Percentiles rank a stretch among this genome's conserved stretches.
These are phyloP conservation scores for Danaus chrysippus DNA, from an alignment of 2,888 invertebrate species.

Conservation along the genomic window DNA sequence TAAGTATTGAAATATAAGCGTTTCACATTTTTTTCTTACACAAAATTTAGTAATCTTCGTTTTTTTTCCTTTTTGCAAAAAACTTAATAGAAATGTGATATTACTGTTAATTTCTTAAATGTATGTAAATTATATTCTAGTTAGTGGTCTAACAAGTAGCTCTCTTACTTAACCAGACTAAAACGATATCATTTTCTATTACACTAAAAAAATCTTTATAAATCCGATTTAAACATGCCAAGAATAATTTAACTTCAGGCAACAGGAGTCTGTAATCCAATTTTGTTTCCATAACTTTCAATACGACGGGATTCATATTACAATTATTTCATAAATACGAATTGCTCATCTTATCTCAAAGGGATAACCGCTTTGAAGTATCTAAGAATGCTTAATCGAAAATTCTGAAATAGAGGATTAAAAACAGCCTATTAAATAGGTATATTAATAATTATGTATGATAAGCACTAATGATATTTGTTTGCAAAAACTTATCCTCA, in stretches of 20 bases:
- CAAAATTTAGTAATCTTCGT: too few species aligned
- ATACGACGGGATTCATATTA: constrained; percentile 12
- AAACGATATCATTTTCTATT: too few species aligned
- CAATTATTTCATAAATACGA: constrained; percentile 55
- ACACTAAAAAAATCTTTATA: too few species aligned
- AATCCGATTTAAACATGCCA: too few species aligned
- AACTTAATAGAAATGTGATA: too few species aligned
- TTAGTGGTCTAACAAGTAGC: too few species aligned
- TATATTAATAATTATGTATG: constrained; percentile 13
- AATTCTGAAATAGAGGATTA: constrained; percentile 33
- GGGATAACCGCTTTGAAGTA: constrained; percentile 45
- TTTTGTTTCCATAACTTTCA: neutral
- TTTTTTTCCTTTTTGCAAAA: too few species aligned
- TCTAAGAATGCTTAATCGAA: constrained; percentile 29
- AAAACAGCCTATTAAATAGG: constrained; percentile 19
- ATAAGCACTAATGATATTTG: neutral
- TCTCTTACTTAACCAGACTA: too few species aligned
- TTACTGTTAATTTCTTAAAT: too few species aligned
- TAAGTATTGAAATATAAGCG: constrained; percentile 4
- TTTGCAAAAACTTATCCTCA: neutral
- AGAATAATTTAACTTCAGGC: too few species aligned
- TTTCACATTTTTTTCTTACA: too few species aligned
- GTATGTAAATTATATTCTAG: too few species aligned
- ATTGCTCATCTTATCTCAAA: constrained; percentile 48
- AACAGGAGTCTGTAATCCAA: neutral